Evolutionary conservation across 1,140 invertebrate species (phyloP).

Genomic region (Drosophila chauvacae): DNA sequence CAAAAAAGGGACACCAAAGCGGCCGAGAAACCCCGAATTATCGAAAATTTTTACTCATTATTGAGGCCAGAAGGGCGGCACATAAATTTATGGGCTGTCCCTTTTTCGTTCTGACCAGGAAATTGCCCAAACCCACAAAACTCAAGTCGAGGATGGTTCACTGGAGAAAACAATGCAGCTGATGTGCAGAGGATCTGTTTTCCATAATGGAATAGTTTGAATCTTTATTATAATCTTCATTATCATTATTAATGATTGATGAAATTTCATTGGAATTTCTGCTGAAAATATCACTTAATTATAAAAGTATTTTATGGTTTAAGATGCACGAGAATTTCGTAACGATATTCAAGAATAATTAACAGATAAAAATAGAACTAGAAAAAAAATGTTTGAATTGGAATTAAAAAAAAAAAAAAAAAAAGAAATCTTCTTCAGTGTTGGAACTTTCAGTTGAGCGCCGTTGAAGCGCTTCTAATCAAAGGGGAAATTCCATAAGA

Average conservation of each 20-base stretch:
- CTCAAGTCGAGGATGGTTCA: slow-evolving; percentile 6
- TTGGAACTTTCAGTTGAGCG: slow-evolving; percentile 9
- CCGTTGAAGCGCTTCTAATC: slow-evolving; percentile 66
- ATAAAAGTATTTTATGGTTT: not conserved
- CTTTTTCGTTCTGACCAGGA: slow-evolving; percentile 54
- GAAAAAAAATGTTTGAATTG: not conserved
- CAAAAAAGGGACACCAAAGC: slow-evolving; percentile 49
- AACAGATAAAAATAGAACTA: too few species aligned
- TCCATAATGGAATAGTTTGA: not conserved
- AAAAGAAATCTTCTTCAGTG: slow-evolving; percentile 22
- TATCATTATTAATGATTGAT: too few species aligned
- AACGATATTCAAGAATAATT: too few species aligned
- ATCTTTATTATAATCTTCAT: too few species aligned
- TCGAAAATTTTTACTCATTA: slow-evolving; percentile 79
- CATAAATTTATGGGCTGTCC: slow-evolving; percentile 73
- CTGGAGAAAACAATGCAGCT: not conserved
- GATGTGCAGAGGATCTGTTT: not conserved
- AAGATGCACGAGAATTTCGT: not conserved
- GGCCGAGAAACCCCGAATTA: slow-evolving; percentile 65
- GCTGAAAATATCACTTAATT: not conserved
- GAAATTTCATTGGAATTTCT: too few species aligned
- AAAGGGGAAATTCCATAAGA: slow-evolving; percentile 60
- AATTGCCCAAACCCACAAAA: slow-evolving; percentile 43
- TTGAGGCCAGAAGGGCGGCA: slow-evolving; percentile 61
- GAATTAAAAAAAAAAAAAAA: not conserved